These are phyloP conservation scores for Liasis olivaceus DNA, from an alignment of 2,797 vertebrate genomes.

Conservation along the genomic window DNA sequence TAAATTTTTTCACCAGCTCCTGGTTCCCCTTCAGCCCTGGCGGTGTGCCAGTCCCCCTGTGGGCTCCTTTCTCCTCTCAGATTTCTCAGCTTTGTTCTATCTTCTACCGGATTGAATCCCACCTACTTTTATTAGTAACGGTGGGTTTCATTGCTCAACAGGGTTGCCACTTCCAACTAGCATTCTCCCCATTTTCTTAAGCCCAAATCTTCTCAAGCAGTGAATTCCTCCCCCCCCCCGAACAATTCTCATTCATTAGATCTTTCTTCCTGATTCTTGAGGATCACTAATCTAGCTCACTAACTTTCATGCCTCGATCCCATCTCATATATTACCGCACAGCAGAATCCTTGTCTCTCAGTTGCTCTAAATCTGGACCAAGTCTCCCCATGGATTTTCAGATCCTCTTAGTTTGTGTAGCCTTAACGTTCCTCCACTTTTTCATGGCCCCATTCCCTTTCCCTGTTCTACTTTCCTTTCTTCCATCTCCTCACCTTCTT, in stretches of 20 bases:
- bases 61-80: neutral
- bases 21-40: slow-evolving; percentile 8
- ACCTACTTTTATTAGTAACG: neutral
- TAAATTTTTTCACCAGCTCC: neutral
- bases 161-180: neutral
- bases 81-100: neutral
- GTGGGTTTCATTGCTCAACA: neutral
- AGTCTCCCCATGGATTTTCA: neutral
- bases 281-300: neutral
- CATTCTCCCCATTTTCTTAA: too few species aligned
- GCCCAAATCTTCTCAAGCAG: neutral
- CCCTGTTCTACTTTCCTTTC: neutral
- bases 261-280: neutral
- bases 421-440: neutral
- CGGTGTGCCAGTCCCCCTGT: neutral
- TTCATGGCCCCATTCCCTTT: neutral
- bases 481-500: neutral
- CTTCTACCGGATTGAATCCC: neutral
- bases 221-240: neutral
- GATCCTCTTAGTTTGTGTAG: neutral
- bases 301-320: neutral
- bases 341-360: neutral
- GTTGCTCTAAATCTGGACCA: neutral
- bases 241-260: neutral
- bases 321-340: neutral